Percentiles rank a stretch among this genome's conserved stretches.
phyloP scores from a whole-genome alignment of 2,797 vertebrate species.

The Centroberyx gerrardi region DNA sequence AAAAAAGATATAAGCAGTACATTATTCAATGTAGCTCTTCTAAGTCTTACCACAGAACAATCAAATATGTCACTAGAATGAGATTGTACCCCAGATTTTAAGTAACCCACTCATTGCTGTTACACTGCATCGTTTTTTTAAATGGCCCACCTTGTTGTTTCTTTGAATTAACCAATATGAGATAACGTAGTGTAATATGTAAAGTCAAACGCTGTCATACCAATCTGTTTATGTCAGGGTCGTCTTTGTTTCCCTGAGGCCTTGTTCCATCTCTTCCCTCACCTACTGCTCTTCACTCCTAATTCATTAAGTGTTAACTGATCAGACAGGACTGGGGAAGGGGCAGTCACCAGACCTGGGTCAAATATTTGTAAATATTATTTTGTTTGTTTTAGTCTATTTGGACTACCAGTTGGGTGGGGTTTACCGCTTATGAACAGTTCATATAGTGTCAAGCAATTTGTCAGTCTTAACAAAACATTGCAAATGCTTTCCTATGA shows the following conservation, averaged over 20 bases:
- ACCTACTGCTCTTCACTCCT: slow-evolving; percentile 9
- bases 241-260: slow-evolving; percentile 16
- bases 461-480: not conserved
- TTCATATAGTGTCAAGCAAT: not conserved
- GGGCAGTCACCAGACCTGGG: not conserved
- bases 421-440: not conserved
- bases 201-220: slow-evolving; percentile 40
- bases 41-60: slow-evolving; percentile 16
- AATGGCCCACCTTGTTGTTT: not conserved
- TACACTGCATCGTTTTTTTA: not conserved
- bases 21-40: slow-evolving; percentile 33
- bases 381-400: slow-evolving; percentile 1
- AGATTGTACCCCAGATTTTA: slow-evolving; percentile 21
- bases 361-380: slow-evolving; percentile 40
- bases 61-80: slow-evolving; percentile 15
- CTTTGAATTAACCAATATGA: slow-evolving; percentile 34
- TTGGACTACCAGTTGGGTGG: slow-evolving; percentile 4
- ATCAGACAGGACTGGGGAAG: not conserved
- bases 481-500: not conserved
- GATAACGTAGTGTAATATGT: slow-evolving; percentile 14
- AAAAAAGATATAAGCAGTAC: slow-evolving; percentile 7
- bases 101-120: not conserved
- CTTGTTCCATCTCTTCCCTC: slow-evolving; percentile 31
- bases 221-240: slow-evolving; percentile 46
- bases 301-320: not conserved